Evolutionary conservation across 2,888 invertebrate species (phyloP).

Genomic region (Polydrusus tereticollis): DNA sequence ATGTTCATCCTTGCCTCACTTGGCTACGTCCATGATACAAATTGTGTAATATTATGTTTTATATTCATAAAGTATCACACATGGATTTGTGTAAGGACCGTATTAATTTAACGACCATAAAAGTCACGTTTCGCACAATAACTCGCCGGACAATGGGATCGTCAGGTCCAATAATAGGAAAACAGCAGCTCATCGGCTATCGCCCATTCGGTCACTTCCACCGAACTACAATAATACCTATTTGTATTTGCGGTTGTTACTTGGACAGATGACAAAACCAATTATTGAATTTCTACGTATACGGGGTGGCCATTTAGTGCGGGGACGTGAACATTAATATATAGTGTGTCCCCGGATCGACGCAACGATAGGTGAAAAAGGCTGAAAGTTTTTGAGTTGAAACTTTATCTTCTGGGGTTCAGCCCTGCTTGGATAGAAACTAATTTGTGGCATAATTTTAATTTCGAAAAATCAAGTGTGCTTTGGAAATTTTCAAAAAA

Average conservation of each 20-base stretch:
- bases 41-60: background rate
- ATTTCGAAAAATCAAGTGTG: no score
- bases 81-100: background rate
- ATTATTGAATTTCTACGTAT: constrained; percentile 2
- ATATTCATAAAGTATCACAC: background rate
- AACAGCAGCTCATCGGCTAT: constrained; percentile 39
- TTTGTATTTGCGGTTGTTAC: constrained; percentile 36
- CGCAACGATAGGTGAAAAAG: no score
- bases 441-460: no score
- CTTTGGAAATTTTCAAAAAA: no score
- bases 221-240: constrained; percentile 25
- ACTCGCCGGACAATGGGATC: constrained; percentile 21
- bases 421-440: no score
- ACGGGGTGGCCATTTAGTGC: no score
- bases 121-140: constrained; percentile 40
- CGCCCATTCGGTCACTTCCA: constrained; percentile 30
- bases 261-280: constrained; percentile 20
- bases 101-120: constrained; percentile 32
- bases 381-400: no score
- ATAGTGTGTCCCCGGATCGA: no score
- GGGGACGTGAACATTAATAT: no score
- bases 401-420: no score
- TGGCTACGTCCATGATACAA: no score
- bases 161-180: constrained; percentile 32
- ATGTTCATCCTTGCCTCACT: no score